A percentile compares a stretch with the other conserved stretches of the same genome.
Evolutionary conservation across 2,888 invertebrate genomes (phyloP).

Genomic region (Platycheirus albimanus): DNA sequence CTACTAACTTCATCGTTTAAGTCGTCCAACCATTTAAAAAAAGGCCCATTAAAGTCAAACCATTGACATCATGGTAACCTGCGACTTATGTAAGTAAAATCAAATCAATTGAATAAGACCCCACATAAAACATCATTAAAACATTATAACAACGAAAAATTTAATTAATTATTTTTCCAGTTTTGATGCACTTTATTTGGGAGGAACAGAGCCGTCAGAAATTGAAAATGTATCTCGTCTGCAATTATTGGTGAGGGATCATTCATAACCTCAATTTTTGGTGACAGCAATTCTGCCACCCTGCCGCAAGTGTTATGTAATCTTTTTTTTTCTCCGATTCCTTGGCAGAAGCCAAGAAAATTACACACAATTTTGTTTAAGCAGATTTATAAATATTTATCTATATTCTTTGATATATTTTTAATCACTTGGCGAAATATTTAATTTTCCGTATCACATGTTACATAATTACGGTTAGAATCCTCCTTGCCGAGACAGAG

Average conservation of each 20-base stretch:
- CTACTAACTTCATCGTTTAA: too few relatives aligned
- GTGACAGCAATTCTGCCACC: slow-evolving; percentile 41
- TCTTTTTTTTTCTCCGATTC: background rate
- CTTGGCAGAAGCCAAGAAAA: background rate
- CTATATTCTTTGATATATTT: background rate
- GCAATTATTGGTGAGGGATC: background rate
- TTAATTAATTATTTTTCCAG: background rate
- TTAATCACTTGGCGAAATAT: background rate
- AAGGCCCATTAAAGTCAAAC: too few relatives aligned
- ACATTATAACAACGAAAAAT: background rate
- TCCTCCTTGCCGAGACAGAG: slow-evolving; percentile 16
- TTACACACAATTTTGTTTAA: background rate
- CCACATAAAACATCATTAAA: background rate
- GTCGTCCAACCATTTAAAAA: too few relatives aligned
- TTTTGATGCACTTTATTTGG: background rate
- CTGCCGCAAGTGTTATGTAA: slow-evolving; percentile 61
- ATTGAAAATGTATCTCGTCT: slow-evolving; percentile 1
- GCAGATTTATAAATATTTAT: background rate
- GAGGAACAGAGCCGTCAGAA: background rate
- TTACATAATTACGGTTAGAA: slow-evolving; percentile 72
- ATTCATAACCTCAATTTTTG: slow-evolving; percentile 57
- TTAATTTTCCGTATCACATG: slow-evolving; percentile 55
- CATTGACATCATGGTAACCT: too few relatives aligned
- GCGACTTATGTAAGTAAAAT: slow-evolving; percentile 53
- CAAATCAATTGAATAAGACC: too few relatives aligned